These are phyloP conservation scores for Eulemur mongoz DNA, from an alignment of 2,797 vertebrate genomes.

Conservation along the genomic window DNA sequence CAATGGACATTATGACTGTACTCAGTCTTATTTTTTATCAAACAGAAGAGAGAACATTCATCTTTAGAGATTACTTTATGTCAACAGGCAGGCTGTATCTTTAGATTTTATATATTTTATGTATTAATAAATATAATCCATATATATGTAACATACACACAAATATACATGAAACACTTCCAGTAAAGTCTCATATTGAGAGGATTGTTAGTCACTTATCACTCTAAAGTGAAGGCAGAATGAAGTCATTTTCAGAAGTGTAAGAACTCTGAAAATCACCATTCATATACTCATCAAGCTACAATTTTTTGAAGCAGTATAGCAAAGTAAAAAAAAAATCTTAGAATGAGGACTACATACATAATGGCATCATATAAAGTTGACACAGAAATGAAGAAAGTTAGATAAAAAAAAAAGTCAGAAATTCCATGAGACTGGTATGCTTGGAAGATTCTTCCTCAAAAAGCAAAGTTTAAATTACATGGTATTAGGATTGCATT, in stretches of 20 bases:
- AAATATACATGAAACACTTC: not conserved
- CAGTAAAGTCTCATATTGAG: not conserved
- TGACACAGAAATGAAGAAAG: not conserved
- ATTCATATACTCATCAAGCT: not conserved
- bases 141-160: not conserved
- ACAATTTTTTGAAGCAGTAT: not conserved
- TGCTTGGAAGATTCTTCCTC: not conserved
- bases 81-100: not conserved
- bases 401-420: not conserved
- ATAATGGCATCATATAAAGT: not conserved
- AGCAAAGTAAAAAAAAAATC: not conserved
- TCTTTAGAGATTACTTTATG: not conserved
- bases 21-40: not conserved
- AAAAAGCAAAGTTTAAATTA: slow-evolving; percentile 9
- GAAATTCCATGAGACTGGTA: not conserved
- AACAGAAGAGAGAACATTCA: not conserved
- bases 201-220: not conserved
- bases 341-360: not conserved
- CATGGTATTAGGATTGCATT: not conserved
- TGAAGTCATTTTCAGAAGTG: not conserved
- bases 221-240: not conserved
- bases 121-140: not conserved
- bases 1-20: not conserved
- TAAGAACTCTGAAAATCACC: not conserved
- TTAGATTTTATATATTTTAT: not conserved